Evolutionary conservation across 2,113 vertebrate species (phyloP).

Genomic region (Eudyptes chrysolophus): DNA sequence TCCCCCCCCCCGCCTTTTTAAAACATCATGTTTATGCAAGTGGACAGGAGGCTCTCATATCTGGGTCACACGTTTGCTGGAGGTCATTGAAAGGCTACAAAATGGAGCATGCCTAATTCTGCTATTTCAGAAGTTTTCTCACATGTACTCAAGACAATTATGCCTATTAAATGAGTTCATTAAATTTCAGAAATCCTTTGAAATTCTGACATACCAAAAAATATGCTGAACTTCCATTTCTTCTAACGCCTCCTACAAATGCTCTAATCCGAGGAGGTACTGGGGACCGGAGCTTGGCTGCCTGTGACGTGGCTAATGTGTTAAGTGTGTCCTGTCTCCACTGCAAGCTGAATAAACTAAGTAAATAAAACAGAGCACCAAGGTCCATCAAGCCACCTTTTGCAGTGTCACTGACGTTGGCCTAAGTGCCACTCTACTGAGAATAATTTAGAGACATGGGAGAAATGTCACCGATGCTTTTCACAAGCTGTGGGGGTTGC

Average conservation of each 20-base stretch:
- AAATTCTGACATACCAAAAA: constrained; percentile 69
- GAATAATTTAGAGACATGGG: not conserved
- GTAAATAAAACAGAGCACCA: not conserved
- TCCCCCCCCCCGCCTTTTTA: constrained; percentile 56
- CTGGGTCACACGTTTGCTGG: constrained; percentile 81
- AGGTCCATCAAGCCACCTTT: constrained; percentile 9
- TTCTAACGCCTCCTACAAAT: not conserved
- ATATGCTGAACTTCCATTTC: constrained; percentile 24
- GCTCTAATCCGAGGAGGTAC: not conserved
- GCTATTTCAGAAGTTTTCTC: constrained; percentile 78
- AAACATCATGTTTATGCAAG: constrained; percentile 74
- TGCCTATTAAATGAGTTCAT: constrained; percentile 70
- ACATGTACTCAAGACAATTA: constrained; percentile 78
- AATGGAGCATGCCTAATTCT: constrained; percentile 86
- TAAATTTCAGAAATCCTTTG: constrained; percentile 76
- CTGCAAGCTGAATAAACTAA: not conserved
- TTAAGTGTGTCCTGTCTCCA: not conserved
- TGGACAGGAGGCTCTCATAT: constrained; percentile 78
- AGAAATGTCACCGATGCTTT: not conserved
- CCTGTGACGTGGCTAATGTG: fast-evolving
- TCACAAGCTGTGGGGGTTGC: not conserved
- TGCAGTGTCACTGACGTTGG: not conserved
- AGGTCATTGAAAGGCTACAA: constrained; percentile 85
- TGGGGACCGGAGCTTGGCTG: not conserved
- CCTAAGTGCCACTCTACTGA: not conserved